These are phyloP conservation scores for Heliconius ethilla DNA, from an alignment of 2,888 invertebrate species.

Conservation along the genomic window DNA sequence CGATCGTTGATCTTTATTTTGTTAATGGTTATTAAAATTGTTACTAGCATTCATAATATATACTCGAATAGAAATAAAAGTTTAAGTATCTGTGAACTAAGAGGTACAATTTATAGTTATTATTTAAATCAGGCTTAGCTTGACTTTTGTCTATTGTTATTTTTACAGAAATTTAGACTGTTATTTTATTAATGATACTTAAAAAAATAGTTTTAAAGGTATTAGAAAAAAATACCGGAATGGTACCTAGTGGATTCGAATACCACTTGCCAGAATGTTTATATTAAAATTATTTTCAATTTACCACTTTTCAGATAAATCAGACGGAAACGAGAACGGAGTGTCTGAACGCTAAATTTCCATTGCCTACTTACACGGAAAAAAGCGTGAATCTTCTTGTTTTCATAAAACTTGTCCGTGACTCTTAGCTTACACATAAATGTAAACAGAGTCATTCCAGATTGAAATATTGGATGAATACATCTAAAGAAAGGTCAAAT, in stretches of 20 bases:
- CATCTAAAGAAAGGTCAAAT: constrained; percentile 10
- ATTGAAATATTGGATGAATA: background rate
- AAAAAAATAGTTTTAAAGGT: too few relatives aligned
- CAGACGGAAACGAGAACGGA: background rate
- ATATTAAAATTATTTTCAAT: background rate
- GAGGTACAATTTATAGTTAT: background rate
- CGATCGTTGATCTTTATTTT: constrained; percentile 9
- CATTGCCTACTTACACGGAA: background rate
- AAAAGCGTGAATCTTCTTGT: background rate
- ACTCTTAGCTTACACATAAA: background rate
- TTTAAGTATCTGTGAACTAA: background rate
- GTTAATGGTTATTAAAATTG: constrained; percentile 10
- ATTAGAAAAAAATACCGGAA: background rate
- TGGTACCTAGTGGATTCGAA: background rate
- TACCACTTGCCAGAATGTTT: background rate
- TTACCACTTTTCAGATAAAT: background rate
- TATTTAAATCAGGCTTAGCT: background rate
- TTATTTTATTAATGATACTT: too few relatives aligned
- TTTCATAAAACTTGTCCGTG: background rate
- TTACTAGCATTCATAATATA: background rate
- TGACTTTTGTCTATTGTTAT: background rate
- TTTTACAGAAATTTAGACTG: too few relatives aligned
- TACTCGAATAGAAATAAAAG: background rate
- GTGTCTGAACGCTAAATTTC: background rate
- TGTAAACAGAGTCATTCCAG: constrained; percentile 6